phyloP scores from a whole-genome alignment of 2,113 vertebrate genomes.

The Coryphaenoides rupestris region DNA sequence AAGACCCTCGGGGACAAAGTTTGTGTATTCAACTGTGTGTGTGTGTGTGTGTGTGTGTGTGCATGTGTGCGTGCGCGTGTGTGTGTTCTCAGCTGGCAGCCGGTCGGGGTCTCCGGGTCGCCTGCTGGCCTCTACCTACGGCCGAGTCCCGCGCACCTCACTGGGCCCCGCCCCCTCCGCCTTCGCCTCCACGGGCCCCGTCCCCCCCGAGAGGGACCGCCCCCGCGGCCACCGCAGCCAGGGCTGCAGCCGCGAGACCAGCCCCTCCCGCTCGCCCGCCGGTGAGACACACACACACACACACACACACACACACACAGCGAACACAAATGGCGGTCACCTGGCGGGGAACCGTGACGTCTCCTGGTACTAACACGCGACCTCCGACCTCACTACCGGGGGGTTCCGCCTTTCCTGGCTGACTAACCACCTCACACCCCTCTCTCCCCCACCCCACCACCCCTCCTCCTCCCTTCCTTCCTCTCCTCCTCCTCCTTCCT shows the following conservation, averaged over 20 bases:
- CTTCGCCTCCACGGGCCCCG: constrained; percentile 56
- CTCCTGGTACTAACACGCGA: too few relatives aligned
- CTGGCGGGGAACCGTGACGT: too few relatives aligned
- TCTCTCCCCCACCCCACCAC: constrained; percentile 74
- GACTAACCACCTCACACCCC: constrained; percentile 48
- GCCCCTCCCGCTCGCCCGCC: constrained; percentile 80
- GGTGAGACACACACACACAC: constrained; percentile 70
- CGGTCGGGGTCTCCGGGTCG: constrained; percentile 92
- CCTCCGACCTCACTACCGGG: too few relatives aligned
- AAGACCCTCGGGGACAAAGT: neutral
- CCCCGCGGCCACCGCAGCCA: constrained; percentile 88
- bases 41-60: neutral
- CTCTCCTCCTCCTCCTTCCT: constrained; percentile 21
- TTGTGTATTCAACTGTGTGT: too few relatives aligned
- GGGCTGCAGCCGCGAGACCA: constrained; percentile 93
- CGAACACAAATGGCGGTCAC: too few relatives aligned
- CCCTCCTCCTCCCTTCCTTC: too few relatives aligned
- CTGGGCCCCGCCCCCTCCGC: constrained; percentile 64
- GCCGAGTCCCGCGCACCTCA: constrained; percentile 71
- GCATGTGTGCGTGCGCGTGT: too few relatives aligned
- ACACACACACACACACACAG: too few relatives aligned
- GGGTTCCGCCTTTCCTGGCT: too few relatives aligned
- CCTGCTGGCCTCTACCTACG: constrained; percentile 80
- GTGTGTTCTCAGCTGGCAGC: constrained; percentile 80
- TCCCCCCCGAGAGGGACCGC: constrained; percentile 77